A percentile compares a stretch with the other conserved stretches of the same genome.
Evolutionary conservation across 2,113 vertebrate species (phyloP).

Genomic region (Sardina pilchardus): DNA sequence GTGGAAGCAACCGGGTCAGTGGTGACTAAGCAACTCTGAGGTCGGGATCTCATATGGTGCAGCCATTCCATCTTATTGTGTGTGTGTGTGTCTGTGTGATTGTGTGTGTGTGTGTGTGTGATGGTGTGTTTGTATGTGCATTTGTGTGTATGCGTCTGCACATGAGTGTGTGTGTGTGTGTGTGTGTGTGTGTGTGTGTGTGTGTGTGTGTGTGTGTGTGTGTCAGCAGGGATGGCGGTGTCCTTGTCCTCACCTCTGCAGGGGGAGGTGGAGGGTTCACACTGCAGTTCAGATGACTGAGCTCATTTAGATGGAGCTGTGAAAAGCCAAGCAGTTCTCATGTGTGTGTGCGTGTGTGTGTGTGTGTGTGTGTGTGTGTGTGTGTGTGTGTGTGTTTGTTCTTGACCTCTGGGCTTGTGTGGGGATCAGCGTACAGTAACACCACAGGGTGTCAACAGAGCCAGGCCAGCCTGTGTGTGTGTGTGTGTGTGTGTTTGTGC

Average conservation of each 20-base stretch:
- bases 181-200: neutral
- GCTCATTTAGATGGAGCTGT: constrained; percentile 13
- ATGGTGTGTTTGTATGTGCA: constrained; percentile 16
- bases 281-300: neutral
- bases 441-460: constrained; percentile 6
- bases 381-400: constrained; percentile 14
- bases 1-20: constrained; percentile 32
- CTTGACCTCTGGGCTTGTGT: constrained; percentile 9
- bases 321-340: neutral
- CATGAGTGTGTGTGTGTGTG: neutral
- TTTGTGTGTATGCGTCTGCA: constrained; percentile 28
- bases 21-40: constrained; percentile 30
- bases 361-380: constrained; percentile 20
- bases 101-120: constrained; percentile 15
- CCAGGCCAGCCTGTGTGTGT: neutral
- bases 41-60: neutral
- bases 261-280: constrained; percentile 13
- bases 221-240: neutral
- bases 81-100: constrained; percentile 21
- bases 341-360: constrained; percentile 22
- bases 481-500: neutral
- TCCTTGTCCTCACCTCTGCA: constrained; percentile 18
- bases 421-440: neutral
- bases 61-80: neutral
- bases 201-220: neutral